phyloP scores from a whole-genome alignment of 2,113 vertebrate genomes.

The Elephantulus edwardii region DNA sequence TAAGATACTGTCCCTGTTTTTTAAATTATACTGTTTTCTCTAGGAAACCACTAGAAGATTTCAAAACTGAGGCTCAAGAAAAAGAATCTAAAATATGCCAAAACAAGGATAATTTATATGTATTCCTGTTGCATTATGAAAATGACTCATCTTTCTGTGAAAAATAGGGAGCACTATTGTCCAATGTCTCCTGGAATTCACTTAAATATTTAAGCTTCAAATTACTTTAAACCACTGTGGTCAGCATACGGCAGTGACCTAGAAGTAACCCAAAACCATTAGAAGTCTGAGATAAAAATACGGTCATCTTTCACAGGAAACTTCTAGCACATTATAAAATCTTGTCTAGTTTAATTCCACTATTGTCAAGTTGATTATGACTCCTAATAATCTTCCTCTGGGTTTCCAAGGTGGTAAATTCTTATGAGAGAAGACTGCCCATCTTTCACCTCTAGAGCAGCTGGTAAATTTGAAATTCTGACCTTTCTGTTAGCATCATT shows the following conservation, averaged over 20 bases:
- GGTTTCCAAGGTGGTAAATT: too few relatives aligned
- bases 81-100: neutral
- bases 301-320: neutral
- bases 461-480: too few relatives aligned
- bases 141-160: neutral
- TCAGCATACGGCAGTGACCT: neutral
- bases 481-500: too few relatives aligned
- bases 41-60: slow-evolving; percentile 14
- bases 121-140: neutral
- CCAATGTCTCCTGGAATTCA: neutral
- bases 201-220: neutral
- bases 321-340: neutral
- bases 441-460: too few relatives aligned
- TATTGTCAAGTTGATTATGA: too few relatives aligned
- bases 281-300: neutral
- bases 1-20: neutral
- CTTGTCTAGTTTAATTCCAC: neutral
- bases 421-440: too few relatives aligned
- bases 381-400: too few relatives aligned
- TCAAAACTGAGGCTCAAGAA: neutral
- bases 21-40: slow-evolving; percentile 12
- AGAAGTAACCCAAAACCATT: neutral
- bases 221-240: neutral
- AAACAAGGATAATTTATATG: neutral
- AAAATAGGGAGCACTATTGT: neutral